phyloP scores from a whole-genome alignment of 2,888 invertebrate genomes.

The Isoperla grammatica region DNA sequence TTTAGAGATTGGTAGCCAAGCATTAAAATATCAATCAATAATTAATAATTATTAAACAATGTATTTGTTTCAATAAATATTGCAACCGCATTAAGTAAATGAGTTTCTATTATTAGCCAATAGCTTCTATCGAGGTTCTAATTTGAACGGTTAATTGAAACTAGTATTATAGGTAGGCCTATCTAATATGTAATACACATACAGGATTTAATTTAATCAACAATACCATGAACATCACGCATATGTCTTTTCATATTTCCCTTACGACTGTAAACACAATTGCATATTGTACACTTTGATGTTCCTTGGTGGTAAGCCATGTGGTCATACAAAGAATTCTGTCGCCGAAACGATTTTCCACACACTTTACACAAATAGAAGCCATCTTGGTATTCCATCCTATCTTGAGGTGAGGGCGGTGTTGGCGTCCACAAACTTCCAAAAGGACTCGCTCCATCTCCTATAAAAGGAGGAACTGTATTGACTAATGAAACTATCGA shows the following conservation, averaged over 20 bases:
- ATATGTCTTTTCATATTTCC: slow-evolving; percentile 26
- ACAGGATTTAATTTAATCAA: neutral
- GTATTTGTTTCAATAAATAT: no score
- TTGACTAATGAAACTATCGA: no score
- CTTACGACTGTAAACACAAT: slow-evolving; percentile 46
- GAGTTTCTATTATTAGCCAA: no score
- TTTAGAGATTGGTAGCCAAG: no score
- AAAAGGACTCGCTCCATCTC: slow-evolving; percentile 11
- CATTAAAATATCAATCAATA: no score
- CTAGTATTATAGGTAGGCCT: no score
- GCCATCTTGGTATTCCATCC: slow-evolving; percentile 36
- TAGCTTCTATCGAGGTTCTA: no score
- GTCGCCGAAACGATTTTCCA: slow-evolving; percentile 26
- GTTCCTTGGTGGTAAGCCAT: slow-evolving; percentile 48
- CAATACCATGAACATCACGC: slow-evolving; percentile 22
- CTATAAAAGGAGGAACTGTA: slow-evolving; percentile 18
- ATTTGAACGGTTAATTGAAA: no score
- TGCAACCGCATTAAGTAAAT: no score
- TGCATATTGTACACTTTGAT: slow-evolving; percentile 47
- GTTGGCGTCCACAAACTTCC: slow-evolving; percentile 14
- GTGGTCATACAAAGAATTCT: slow-evolving; percentile 41
- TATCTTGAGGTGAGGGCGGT: slow-evolving; percentile 5
- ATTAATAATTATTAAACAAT: no score
- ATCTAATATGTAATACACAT: no score
- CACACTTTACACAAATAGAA: slow-evolving; percentile 30